Evolutionary conservation across 1,140 invertebrate genomes (phyloP).

Genomic region (Aphis craccivora): DNA sequence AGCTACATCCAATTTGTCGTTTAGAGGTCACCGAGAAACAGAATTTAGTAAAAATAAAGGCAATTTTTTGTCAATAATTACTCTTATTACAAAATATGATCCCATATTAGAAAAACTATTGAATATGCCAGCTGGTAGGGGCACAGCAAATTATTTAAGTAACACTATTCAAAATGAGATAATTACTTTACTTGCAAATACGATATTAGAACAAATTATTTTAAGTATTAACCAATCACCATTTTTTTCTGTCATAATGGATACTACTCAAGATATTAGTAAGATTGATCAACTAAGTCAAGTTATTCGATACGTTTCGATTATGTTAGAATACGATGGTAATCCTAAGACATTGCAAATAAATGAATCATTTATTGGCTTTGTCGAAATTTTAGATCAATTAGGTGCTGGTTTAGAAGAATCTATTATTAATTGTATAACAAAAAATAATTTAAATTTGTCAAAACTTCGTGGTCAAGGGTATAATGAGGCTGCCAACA

Average conservation of each 20-base stretch:
- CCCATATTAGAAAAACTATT: constrained; percentile 42
- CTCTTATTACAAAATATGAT: constrained; percentile 44
- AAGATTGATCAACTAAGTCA: constrained; percentile 53
- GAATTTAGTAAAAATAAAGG: constrained; percentile 40
- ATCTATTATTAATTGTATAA: constrained; percentile 42
- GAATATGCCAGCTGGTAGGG: background rate
- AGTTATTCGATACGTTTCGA: constrained; percentile 50
- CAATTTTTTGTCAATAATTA: constrained; percentile 54
- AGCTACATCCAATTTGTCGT: constrained; percentile 57
- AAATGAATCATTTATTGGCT: constrained; percentile 56
- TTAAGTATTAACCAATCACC: constrained; percentile 34
- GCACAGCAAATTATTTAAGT: constrained; percentile 51
- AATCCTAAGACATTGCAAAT: constrained; percentile 40
- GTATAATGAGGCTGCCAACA: constrained; percentile 62
- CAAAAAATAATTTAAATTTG: constrained; percentile 26
- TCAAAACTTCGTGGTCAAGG: constrained; percentile 62
- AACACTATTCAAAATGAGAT: constrained; percentile 55
- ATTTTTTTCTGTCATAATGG: constrained; percentile 58
- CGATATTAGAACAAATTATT: constrained; percentile 46
- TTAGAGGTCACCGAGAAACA: constrained; percentile 54
- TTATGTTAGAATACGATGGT: background rate
- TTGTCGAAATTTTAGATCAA: constrained; percentile 47
- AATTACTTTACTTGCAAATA: constrained; percentile 53
- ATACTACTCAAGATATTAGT: constrained; percentile 55
- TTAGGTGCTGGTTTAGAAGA: constrained; percentile 6